These are phyloP conservation scores for Zele albiditarsus DNA, from an alignment of 2,888 invertebrate species.

Conservation along the genomic window DNA sequence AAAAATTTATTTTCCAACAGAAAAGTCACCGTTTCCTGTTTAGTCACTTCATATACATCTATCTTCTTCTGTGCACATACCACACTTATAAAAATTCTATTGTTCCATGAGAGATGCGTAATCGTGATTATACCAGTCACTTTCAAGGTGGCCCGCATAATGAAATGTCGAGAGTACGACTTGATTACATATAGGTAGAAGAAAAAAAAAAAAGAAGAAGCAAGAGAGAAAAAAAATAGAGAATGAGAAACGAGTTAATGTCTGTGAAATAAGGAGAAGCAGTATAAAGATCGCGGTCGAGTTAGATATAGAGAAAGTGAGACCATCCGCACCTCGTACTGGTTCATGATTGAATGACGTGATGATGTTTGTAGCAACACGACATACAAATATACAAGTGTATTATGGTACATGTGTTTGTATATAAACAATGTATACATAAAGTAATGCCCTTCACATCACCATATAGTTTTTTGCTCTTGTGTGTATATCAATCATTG, in stretches of 20 bases:
- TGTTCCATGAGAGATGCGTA: conserved; percentile 53
- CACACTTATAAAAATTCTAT: conserved; percentile 46
- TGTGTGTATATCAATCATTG: not conserved
- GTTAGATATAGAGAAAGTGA: conserved; percentile 16
- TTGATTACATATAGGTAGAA: not conserved
- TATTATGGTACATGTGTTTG: conserved; percentile 24
- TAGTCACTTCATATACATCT: not conserved
- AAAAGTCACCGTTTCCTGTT: conserved; percentile 48
- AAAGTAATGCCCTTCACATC: conserved; percentile 25
- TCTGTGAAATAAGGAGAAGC: conserved; percentile 21
- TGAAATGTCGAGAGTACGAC: conserved; percentile 43
- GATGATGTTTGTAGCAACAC: conserved; percentile 26
- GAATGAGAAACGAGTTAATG: conserved; percentile 30
- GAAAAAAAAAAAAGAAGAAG: conserved; percentile 10
- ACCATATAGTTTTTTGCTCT: not conserved
- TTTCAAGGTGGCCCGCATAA: conserved; percentile 56
- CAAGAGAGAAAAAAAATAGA: conserved; percentile 12
- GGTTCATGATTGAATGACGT: conserved; percentile 34
- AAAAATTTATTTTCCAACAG: conserved; percentile 36
- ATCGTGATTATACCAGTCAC: conserved; percentile 50
- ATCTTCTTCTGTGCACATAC: conserved; percentile 11
- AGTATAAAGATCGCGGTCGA: conserved; percentile 29
- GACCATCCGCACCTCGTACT: conserved; percentile 21
- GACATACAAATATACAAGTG: not conserved
- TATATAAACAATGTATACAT: not conserved